A percentile compares a stretch with the other conserved stretches of the same genome.
Evolutionary conservation across 2,888 invertebrate genomes (phyloP).

Genomic region (Gymnocheta viridis): DNA sequence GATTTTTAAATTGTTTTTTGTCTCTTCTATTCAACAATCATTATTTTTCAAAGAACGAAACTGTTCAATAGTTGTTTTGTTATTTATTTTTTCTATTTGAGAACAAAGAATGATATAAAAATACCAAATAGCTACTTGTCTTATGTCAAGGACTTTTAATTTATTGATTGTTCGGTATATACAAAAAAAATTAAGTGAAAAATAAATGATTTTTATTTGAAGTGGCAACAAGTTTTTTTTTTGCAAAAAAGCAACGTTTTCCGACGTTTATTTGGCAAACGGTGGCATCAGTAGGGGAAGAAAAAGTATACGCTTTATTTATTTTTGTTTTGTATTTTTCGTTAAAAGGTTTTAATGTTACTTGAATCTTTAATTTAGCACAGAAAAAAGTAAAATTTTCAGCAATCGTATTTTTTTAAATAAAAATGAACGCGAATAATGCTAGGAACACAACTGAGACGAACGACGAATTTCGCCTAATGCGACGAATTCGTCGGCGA

Average conservation of each 20-base stretch:
- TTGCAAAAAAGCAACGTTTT: background rate
- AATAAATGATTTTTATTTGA: slow-evolving; percentile 14
- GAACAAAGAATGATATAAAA: background rate
- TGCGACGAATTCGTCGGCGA: no score
- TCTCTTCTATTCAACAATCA: background rate
- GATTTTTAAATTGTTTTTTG: slow-evolving; percentile 40
- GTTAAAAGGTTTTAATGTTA: no score
- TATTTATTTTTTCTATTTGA: slow-evolving; percentile 21
- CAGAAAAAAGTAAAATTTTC: no score
- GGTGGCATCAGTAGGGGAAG: background rate
- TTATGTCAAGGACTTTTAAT: slow-evolving; percentile 45
- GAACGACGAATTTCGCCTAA: no score
- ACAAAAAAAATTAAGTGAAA: background rate
- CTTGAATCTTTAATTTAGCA: no score
- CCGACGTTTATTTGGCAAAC: background rate
- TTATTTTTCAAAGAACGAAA: slow-evolving; percentile 7
- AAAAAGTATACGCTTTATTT: background rate
- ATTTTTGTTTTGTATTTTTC: no score
- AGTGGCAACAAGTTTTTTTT: slow-evolving; percentile 55
- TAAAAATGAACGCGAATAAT: no score
- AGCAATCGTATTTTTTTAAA: no score
- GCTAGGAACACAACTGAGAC: no score
- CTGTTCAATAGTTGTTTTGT: slow-evolving; percentile 39
- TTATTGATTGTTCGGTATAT: slow-evolving; percentile 42
- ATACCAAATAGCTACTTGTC: slow-evolving; percentile 27